These are phyloP conservation scores for Radopholus similis DNA, from an alignment of 1,140 invertebrate species.

Conservation along the genomic window DNA sequence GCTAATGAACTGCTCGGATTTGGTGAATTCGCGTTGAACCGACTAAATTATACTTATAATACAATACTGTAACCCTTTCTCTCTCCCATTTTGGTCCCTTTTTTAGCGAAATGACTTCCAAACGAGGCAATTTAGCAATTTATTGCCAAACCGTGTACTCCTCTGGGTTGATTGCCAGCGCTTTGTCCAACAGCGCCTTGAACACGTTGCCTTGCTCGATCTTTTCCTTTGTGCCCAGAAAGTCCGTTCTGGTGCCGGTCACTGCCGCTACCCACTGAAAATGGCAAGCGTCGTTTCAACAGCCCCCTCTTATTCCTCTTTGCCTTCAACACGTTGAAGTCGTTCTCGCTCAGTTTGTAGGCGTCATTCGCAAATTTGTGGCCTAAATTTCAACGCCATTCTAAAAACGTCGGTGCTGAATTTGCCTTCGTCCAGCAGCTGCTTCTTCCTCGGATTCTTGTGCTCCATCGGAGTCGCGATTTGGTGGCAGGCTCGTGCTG, in stretches of 20 bases:
- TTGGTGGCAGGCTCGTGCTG: slow-evolving; percentile 27
- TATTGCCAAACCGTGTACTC: slow-evolving; percentile 51
- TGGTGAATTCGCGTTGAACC: no score
- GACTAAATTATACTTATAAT: no score
- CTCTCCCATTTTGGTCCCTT: no score
- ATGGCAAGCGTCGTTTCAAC: no score
- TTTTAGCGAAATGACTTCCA: no score
- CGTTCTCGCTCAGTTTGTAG: slow-evolving; percentile 31
- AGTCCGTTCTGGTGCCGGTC: slow-evolving; percentile 43
- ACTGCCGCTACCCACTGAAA: slow-evolving; percentile 49
- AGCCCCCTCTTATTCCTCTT: no score
- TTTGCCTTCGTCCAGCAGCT: slow-evolving; percentile 22
- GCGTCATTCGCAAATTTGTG: slow-evolving; percentile 24
- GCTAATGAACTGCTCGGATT: no score
- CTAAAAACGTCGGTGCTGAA: not conserved
- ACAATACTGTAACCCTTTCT: no score
- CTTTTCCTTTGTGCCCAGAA: slow-evolving; percentile 60
- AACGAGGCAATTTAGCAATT: not conserved
- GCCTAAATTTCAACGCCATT: slow-evolving; percentile 5
- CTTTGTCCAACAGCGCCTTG: slow-evolving; percentile 57
- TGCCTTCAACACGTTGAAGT: slow-evolving; percentile 49
- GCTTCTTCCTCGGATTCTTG: slow-evolving; percentile 23
- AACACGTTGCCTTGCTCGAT: slow-evolving; percentile 61
- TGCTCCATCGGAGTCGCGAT: slow-evolving; percentile 5
- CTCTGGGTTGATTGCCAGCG: slow-evolving; percentile 60